These are phyloP conservation scores for Pangasius djambal DNA, from an alignment of 2,797 vertebrate genomes.

Conservation along the genomic window DNA sequence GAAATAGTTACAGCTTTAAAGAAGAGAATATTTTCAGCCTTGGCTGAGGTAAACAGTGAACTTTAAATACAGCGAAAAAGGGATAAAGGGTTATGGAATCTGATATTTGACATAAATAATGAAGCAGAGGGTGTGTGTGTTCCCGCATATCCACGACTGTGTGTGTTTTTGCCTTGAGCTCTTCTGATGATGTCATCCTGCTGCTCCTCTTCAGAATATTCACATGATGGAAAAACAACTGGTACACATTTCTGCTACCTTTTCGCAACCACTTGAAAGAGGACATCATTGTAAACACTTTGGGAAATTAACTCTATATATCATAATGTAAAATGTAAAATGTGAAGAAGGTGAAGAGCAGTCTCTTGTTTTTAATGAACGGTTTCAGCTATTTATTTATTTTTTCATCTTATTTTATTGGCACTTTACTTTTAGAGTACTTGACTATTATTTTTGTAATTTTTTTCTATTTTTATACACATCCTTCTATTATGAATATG, in stretches of 20 bases:
- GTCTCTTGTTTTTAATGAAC: background rate
- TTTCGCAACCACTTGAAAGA: background rate
- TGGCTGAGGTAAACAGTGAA: background rate
- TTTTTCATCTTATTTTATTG: no score
- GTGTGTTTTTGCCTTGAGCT: background rate
- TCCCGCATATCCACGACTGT: background rate
- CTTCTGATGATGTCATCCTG: conserved; percentile 2
- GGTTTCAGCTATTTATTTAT: no score
- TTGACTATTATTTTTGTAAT: no score
- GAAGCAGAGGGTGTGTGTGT: background rate
- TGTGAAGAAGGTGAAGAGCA: background rate
- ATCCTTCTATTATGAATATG: no score
- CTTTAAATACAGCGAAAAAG: background rate
- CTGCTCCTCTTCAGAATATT: background rate
- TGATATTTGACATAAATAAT: background rate
- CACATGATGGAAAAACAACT: background rate
- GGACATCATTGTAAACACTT: background rate
- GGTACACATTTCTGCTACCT: background rate
- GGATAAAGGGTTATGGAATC: background rate
- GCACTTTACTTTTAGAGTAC: no score
- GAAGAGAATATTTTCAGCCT: background rate
- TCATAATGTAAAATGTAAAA: background rate
- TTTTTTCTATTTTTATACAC: no score
- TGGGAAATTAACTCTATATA: background rate
- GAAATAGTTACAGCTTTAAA: background rate